Conservation (phyloP, 2,113 vertebrate genomes). For the Cyprinodon brontotheroides region DNA sequence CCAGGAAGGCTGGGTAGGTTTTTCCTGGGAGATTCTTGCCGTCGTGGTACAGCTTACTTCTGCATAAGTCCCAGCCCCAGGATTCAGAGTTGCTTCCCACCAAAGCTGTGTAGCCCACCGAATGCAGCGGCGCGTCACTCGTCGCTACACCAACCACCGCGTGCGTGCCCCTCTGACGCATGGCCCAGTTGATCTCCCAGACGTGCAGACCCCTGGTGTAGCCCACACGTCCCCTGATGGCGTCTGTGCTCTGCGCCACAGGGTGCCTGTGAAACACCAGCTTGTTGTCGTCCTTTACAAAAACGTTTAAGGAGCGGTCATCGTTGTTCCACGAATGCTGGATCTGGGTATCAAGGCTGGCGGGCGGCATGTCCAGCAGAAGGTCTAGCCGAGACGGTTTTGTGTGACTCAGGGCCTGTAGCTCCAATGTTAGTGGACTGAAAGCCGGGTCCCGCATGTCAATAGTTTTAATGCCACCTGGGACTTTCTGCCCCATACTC, state of each 20-base stretch:
- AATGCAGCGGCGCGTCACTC: conserved; percentile 90
- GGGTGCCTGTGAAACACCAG: conserved; percentile 97
- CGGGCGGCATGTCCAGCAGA: conserved; percentile 94
- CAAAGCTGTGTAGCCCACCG: conserved; percentile 93
- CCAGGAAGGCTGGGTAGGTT: conserved; percentile 92
- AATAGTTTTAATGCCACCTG: conserved; percentile 96
- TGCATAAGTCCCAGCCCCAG: conserved; percentile 98
- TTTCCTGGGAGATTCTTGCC: conserved; percentile 95
- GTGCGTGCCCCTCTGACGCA: conserved; percentile 95
- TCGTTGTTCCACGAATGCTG: conserved; percentile 96
- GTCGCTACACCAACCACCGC: conserved; percentile 95
- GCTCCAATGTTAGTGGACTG: conserved; percentile 90
- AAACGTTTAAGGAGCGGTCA: conserved; percentile 95
- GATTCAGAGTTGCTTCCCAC: conserved; percentile 95
- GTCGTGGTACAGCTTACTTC: conserved; percentile 97
- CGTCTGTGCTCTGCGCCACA: conserved; percentile 97
- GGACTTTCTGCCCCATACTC: conserved; percentile 98
- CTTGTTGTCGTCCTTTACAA: conserved; percentile 97
- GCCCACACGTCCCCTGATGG: conserved; percentile 91
- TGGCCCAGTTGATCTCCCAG: conserved; percentile 98
- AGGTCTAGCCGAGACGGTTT: conserved; percentile 94
- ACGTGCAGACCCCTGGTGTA: conserved; percentile 95
- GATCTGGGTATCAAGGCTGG: conserved; percentile 83
- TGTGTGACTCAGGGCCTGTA: conserved; percentile 91
- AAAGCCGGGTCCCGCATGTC: conserved; percentile 95